These are phyloP conservation scores for Anoplophora glabripennis DNA, from an alignment of 1,140 invertebrate genomes.

Conservation along the genomic window DNA sequence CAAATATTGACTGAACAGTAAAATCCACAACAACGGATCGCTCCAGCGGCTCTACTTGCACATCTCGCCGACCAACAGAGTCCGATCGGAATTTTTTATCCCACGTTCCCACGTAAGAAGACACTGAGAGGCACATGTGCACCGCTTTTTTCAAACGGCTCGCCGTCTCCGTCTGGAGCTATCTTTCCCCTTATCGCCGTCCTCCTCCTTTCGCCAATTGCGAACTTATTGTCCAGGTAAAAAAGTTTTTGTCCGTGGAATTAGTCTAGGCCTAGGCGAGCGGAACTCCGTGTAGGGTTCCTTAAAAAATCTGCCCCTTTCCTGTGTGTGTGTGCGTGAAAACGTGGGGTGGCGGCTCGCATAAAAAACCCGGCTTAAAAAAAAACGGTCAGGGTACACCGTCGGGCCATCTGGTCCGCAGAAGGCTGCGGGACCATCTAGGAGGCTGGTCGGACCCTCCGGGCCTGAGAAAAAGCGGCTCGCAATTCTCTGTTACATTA, in stretches of 20 bases:
- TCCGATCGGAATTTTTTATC: conserved; percentile 18
- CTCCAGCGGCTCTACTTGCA: conserved; percentile 8
- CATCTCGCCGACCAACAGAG: neutral
- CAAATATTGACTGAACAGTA: conserved; percentile 20
- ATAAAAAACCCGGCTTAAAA: conserved; percentile 46
- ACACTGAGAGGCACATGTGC: conserved; percentile 28
- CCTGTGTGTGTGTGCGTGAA: conserved; percentile 33
- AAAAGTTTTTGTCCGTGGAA: conserved; percentile 41
- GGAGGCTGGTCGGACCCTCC: conserved; percentile 24
- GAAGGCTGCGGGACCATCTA: conserved; percentile 37
- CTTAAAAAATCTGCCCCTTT: conserved; percentile 48
- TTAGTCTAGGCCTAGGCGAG: conserved; percentile 39
- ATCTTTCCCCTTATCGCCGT: neutral
- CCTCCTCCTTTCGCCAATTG: conserved; percentile 36
- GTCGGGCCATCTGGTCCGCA: conserved; percentile 44
- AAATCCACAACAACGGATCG: conserved; percentile 5
- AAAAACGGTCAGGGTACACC: conserved; percentile 46
- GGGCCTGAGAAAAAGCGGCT: conserved; percentile 11
- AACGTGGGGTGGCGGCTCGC: conserved; percentile 37
- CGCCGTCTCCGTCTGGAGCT: neutral
- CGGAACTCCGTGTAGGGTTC: conserved; percentile 46
- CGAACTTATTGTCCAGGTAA: conserved; percentile 42
- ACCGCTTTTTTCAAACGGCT: conserved; percentile 8
- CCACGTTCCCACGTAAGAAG: conserved; percentile 14
- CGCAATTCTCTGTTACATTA: conserved; percentile 13